phyloP scores from a whole-genome alignment of 2,113 vertebrate genomes.

The Psephotus haematonotus region DNA sequence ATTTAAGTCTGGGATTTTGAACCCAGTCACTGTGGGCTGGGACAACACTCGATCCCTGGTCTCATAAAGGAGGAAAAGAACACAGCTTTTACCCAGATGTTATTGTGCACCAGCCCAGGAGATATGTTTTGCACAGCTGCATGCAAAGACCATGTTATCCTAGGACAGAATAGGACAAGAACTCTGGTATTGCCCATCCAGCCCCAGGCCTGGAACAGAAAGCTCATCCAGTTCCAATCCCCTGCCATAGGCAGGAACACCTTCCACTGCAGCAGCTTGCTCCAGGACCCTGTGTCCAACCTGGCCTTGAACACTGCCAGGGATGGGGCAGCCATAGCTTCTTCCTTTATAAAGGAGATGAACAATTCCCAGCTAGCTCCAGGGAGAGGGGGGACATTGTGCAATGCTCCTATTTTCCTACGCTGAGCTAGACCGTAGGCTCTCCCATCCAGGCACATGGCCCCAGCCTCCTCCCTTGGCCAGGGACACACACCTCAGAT shows the following conservation, averaged over 20 bases:
- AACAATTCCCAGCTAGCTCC: not conserved
- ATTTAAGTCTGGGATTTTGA: not conserved
- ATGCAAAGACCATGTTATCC: not conserved
- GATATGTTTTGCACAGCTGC: not conserved
- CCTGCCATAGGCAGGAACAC: not conserved
- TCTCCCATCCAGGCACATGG: not conserved
- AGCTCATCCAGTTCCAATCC: not conserved
- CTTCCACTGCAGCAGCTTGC: not conserved
- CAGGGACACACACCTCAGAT: not conserved
- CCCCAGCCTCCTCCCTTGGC: not conserved
- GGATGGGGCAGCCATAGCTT: not conserved
- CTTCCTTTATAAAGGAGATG: not conserved
- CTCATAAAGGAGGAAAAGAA: not conserved
- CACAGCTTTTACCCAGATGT: not conserved
- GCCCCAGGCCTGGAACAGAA: not conserved
- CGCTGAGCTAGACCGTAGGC: not conserved
- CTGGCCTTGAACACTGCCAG: not conserved
- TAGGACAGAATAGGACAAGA: not conserved
- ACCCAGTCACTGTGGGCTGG: not conserved
- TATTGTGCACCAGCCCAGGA: not conserved
- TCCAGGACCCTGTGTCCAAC: not conserved
- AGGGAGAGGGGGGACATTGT: too few species aligned
- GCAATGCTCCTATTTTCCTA: not conserved
- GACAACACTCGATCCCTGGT: not conserved
- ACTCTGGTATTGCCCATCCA: not conserved